A percentile compares a stretch with the other conserved stretches of the same genome.
Evolutionary conservation across 2,888 invertebrate genomes (phyloP).

Genomic region (Dryomyza anilis): DNA sequence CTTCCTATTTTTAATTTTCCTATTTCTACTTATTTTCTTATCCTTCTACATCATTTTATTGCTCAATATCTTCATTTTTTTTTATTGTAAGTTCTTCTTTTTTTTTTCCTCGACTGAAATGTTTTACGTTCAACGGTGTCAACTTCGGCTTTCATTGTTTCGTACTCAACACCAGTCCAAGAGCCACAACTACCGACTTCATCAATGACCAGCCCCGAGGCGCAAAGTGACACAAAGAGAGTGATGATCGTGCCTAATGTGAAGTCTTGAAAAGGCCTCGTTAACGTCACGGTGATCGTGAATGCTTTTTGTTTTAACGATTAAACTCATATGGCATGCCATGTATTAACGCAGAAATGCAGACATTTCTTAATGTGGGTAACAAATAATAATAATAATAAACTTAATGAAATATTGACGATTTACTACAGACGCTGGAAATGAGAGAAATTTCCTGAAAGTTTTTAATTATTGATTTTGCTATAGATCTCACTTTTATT

Average conservation of each 20-base stretch:
- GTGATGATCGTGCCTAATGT: conserved; percentile 14
- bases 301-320: background rate
- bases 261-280: conserved; percentile 12
- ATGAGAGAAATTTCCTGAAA: background rate
- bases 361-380: too few relatives aligned
- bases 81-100: background rate
- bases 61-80: background rate
- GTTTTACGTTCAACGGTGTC: too few relatives aligned
- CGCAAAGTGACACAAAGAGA: background rate
- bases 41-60: background rate
- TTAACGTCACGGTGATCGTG: conserved; percentile 10
- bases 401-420: background rate
- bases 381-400: too few relatives aligned
- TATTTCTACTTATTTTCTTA: background rate
- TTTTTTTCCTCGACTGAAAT: too few relatives aligned
- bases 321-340: background rate
- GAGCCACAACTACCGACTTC: too few relatives aligned
- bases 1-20: background rate
- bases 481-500: background rate
- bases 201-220: background rate
- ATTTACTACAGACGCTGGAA: background rate
- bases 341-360: too few relatives aligned
- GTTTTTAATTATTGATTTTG: background rate
- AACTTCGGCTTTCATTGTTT: conserved; percentile 10
- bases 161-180: background rate